phyloP scores from a whole-genome alignment of 2,113 vertebrate genomes.

The Elephas maximus region DNA sequence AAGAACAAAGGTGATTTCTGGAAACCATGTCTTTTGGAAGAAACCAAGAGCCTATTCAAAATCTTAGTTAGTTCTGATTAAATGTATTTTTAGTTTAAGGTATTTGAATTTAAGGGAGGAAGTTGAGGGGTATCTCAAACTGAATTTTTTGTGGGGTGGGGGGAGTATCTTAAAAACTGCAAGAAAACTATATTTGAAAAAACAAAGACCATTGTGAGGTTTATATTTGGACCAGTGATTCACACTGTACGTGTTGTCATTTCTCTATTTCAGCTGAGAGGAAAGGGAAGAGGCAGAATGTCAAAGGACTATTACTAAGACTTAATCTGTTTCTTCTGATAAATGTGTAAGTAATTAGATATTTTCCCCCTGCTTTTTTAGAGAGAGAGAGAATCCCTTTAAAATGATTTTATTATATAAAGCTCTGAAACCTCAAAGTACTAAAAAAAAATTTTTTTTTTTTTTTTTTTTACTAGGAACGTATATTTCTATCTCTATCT shows the following conservation, averaged over 20 bases:
- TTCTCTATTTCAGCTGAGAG: neutral
- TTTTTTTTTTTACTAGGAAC: neutral
- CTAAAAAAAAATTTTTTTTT: too few relatives aligned
- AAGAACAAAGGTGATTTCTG: conserved; percentile 16
- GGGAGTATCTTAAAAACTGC: neutral
- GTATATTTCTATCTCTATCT: neutral
- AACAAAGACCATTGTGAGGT: neutral
- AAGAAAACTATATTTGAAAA: conserved; percentile 56
- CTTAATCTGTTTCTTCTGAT: neutral
- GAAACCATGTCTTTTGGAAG: neutral
- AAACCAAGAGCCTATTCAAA: conserved; percentile 4
- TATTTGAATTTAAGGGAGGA: neutral
- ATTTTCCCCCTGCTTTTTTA: neutral
- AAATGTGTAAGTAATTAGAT: neutral
- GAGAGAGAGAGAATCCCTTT: neutral
- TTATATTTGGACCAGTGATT: conserved; percentile 53
- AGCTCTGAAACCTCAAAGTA: conserved; percentile 19
- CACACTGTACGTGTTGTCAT: neutral
- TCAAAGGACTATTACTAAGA: neutral
- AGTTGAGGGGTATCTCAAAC: conserved; percentile 30
- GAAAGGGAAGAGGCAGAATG: neutral
- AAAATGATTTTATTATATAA: neutral
- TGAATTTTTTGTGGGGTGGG: neutral
- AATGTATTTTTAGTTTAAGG: conserved; percentile 9
- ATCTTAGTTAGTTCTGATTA: conserved; percentile 4